phyloP scores from a whole-genome alignment of 2,113 vertebrate genomes.

The Cephalopholis sonnerati region DNA sequence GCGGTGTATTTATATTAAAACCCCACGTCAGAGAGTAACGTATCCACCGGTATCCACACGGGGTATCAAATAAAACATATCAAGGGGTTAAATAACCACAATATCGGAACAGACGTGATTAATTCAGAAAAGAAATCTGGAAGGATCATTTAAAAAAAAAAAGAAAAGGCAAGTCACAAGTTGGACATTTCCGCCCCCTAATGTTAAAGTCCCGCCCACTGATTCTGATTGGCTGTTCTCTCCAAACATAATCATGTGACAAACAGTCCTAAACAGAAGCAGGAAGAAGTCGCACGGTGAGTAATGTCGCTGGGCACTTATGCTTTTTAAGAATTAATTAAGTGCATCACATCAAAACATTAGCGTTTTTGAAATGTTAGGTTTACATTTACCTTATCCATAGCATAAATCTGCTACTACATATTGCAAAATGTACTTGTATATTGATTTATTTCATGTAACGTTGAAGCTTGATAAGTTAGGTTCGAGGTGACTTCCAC shows the following conservation, averaged over 20 bases:
- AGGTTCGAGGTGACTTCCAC: background rate
- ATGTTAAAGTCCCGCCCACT: background rate
- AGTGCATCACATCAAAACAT: fast-evolving
- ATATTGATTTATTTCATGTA: background rate
- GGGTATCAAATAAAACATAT: background rate
- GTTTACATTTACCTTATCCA: background rate
- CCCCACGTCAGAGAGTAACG: fast-evolving
- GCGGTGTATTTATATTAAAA: slow-evolving; percentile 9
- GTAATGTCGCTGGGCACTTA: slow-evolving; percentile 10
- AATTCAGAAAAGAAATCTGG: background rate
- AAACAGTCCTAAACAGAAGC: background rate
- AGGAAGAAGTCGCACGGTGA: slow-evolving; percentile 62
- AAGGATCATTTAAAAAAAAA: background rate
- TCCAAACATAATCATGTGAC: slow-evolving; percentile 65
- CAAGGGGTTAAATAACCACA: background rate
- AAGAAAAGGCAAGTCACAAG: slow-evolving; percentile 18
- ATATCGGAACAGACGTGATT: background rate
- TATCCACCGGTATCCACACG: background rate
- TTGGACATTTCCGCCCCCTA: slow-evolving; percentile 30
- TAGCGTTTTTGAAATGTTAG: too few relatives aligned
- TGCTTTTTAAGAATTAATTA: background rate
- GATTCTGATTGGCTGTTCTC: slow-evolving; percentile 49
- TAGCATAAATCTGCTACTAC: too few relatives aligned
- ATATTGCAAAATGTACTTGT: background rate
- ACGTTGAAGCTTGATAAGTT: background rate